Percentiles rank a stretch among this genome's conserved stretches.
Evolutionary conservation across 2,113 vertebrate species (phyloP).

Genomic region (Orthonyx spaldingii): DNA sequence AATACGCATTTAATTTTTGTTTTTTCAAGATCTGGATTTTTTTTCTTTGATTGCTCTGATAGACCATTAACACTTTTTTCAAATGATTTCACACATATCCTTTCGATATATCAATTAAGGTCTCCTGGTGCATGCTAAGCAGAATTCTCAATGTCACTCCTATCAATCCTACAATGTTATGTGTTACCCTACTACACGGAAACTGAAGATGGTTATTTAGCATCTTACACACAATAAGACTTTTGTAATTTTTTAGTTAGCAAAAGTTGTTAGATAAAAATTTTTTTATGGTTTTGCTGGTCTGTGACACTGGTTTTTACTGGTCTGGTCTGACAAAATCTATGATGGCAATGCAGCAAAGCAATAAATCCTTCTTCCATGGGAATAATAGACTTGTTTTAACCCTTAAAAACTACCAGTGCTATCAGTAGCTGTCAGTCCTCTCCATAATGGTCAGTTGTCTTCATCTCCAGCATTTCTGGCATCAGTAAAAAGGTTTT

Average conservation of each 20-base stretch:
- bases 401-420: not conserved
- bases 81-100: constrained; percentile 45
- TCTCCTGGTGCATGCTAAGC: constrained; percentile 1
- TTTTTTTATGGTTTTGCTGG: not conserved
- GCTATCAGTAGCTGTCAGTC: not conserved
- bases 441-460: not conserved
- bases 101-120: constrained; percentile 31
- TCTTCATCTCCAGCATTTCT: not conserved
- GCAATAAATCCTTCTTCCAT: not conserved
- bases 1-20: not conserved
- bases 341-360: not conserved
- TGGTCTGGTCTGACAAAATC: not conserved
- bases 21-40: not conserved
- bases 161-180: not conserved
- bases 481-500: not conserved
- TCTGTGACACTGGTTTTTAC: not conserved
- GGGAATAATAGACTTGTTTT: not conserved
- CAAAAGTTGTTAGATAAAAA: not conserved
- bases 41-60: constrained; percentile 24
- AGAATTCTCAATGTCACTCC: constrained; percentile 26
- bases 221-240: not conserved
- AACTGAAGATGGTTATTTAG: constrained; percentile 5
- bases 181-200: not conserved
- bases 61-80: constrained; percentile 49
- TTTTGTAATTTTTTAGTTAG: not conserved